A percentile compares a stretch with the other conserved stretches of the same genome.
Conservation (phyloP, 2,797 vertebrate species). For the Gymnocypris eckloni region DNA sequence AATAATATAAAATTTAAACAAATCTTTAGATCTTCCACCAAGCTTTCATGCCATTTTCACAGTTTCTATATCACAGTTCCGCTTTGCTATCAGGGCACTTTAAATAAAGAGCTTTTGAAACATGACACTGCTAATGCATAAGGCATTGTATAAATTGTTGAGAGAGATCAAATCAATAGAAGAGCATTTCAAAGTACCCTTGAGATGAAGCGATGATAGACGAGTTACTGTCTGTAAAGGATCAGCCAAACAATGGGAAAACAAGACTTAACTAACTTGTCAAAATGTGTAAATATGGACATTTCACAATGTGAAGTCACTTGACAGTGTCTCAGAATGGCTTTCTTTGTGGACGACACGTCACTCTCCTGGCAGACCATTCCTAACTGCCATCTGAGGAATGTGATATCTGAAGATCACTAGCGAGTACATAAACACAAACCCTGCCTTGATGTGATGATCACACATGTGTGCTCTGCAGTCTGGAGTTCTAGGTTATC, state of each 20-base stretch:
- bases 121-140: background rate
- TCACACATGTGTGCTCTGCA: background rate
- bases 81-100: background rate
- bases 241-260: background rate
- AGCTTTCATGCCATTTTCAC: background rate
- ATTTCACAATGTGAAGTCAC: background rate
- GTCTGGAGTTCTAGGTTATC: conserved; percentile 46
- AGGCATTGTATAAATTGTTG: background rate
- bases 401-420: conserved; percentile 31
- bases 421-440: conserved; percentile 9
- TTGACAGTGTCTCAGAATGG: background rate
- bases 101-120: conserved; percentile 25
- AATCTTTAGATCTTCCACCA: background rate
- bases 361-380: conserved; percentile 4
- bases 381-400: conserved; percentile 18
- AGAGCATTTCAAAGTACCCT: background rate
- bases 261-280: background rate
- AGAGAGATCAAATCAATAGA: conserved; percentile 9
- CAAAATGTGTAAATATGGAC: background rate
- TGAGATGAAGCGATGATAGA: background rate
- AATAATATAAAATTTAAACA: background rate
- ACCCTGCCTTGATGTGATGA: conserved; percentile 18
- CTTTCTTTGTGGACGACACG: background rate
- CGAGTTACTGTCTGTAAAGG: background rate
- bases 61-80: background rate